phyloP scores from a whole-genome alignment of 2,888 invertebrate genomes.

The Carpatolechia fugitivella region DNA sequence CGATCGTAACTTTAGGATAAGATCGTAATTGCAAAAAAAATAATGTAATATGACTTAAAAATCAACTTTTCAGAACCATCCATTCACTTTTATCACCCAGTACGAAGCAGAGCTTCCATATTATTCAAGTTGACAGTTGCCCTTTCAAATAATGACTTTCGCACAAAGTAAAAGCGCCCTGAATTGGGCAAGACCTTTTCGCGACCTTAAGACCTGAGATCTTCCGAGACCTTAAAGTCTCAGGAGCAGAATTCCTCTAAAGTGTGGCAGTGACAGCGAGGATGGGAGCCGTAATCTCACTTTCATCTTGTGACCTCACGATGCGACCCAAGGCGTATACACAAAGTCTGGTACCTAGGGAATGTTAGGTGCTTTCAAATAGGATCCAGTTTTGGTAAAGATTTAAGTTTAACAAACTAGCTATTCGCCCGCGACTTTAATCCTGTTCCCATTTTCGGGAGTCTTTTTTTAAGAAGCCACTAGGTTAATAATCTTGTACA shows the following conservation, averaged over 20 bases:
- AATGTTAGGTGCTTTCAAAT: background rate
- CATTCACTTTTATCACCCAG: no score
- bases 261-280: conserved; percentile 19
- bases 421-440: no score
- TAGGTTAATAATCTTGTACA: no score
- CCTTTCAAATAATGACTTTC: conserved; percentile 1
- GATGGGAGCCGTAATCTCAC: conserved; percentile 22
- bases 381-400: background rate
- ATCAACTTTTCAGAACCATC: background rate
- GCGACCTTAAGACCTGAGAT: conserved; percentile 33
- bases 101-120: no score
- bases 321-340: conserved; percentile 16
- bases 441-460: no score
- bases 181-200: conserved; percentile 26
- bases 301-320: conserved; percentile 25
- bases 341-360: background rate
- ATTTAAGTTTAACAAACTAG: no score
- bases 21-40: no score
- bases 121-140: background rate
- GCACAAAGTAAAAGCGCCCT: conserved; percentile 5
- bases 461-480: no score
- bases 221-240: background rate
- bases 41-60: no score
- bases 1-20: no score
- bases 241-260: conserved; percentile 13